Conservation (phyloP, 2,797 vertebrate genomes). For the Loriculus beryllinus region DNA sequence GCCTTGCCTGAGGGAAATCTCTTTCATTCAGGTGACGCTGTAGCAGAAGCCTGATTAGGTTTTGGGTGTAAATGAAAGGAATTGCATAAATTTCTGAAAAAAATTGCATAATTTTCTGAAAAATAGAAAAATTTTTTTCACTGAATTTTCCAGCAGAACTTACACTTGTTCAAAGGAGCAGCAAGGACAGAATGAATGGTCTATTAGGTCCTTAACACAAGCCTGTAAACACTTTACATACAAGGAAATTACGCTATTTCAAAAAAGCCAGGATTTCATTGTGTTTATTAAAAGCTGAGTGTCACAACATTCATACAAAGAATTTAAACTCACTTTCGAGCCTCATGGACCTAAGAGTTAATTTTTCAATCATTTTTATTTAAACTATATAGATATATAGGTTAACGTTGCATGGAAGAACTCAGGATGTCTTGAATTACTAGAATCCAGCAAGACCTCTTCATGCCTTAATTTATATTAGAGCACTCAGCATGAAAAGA, state of each 20-base stretch:
- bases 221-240: background rate
- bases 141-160: background rate
- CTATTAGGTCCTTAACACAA: background rate
- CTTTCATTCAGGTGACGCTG: accelerated
- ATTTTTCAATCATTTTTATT: background rate
- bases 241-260: background rate
- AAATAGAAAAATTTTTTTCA: background rate
- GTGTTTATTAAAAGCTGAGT: background rate
- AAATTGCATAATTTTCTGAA: too few species aligned
- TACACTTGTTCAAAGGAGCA: background rate
- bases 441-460: background rate
- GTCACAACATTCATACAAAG: background rate
- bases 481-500: background rate
- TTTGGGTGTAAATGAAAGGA: background rate
- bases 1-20: background rate
- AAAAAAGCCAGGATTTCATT: background rate
- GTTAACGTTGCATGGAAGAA: background rate
- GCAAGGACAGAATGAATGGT: background rate
- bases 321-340: background rate
- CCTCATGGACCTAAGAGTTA: background rate
- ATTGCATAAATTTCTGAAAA: background rate
- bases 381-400: background rate
- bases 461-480: background rate
- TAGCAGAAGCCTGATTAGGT: background rate
- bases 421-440: background rate